Percentiles rank a stretch among this genome's conserved stretches.
phyloP scores from a whole-genome alignment of 2,797 vertebrate species.

The Gymnodraco acuticeps region DNA sequence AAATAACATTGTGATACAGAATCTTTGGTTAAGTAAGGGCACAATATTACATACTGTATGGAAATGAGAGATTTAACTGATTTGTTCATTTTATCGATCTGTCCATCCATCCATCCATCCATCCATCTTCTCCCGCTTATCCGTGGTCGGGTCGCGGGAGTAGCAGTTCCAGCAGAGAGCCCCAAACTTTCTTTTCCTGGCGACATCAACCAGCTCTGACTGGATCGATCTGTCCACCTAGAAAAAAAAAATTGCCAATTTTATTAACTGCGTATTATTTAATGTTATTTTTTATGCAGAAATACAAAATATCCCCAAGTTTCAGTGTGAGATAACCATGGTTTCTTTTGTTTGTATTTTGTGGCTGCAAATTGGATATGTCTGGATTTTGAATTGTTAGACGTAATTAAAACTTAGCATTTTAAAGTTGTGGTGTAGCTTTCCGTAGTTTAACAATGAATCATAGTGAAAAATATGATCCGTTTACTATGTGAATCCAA shows the following conservation, averaged over 20 bases:
- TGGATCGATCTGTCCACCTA: not conserved
- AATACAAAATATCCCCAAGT: not conserved
- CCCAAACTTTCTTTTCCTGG: no score
- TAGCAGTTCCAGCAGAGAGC: no score
- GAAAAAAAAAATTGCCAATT: not conserved
- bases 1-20: not conserved
- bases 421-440: not conserved
- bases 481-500: not conserved
- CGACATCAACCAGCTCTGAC: no score
- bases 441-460: not conserved
- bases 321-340: not conserved
- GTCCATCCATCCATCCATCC: no score
- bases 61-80: not conserved
- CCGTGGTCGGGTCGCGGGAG: no score
- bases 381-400: not conserved
- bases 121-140: no score
- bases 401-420: not conserved
- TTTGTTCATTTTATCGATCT: not conserved
- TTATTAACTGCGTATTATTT: not conserved
- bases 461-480: not conserved
- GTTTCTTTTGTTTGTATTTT: not conserved
- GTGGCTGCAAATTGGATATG: not conserved
- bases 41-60: not conserved
- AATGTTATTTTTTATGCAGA: not conserved
- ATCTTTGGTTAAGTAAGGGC: not conserved